phyloP scores from a whole-genome alignment of 2,113 vertebrate species.

The Lepus europaeus region DNA sequence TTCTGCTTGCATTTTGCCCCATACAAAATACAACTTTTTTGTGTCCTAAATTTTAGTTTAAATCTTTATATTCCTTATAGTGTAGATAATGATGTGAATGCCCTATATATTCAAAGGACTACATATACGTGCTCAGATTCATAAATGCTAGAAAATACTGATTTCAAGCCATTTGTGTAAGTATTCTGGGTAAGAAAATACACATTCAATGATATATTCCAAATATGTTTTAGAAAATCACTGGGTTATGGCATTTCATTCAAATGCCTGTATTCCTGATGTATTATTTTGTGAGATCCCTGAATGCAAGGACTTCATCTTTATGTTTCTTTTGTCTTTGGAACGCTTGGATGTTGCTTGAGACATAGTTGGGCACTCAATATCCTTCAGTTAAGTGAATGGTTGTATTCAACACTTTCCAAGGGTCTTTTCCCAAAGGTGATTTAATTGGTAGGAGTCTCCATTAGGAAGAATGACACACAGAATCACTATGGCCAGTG shows the following conservation, averaged over 20 bases:
- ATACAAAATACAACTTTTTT: background rate
- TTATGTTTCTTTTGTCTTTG: background rate
- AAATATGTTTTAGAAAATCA: background rate
- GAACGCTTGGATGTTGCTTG: background rate
- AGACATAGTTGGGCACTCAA: background rate
- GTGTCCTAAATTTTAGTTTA: background rate
- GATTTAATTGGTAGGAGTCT: background rate
- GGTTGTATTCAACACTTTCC: background rate
- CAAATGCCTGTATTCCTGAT: background rate
- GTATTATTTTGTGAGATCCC: background rate
- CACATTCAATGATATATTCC: background rate
- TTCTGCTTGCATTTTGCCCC: background rate
- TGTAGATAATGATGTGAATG: background rate
- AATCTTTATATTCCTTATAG: background rate
- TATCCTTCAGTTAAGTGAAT: background rate
- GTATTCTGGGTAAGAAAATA: slow-evolving; percentile 3
- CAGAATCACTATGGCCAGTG: background rate
- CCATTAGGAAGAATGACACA: background rate
- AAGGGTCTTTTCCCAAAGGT: background rate
- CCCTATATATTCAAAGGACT: background rate
- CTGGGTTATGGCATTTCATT: background rate
- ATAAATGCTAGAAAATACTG: background rate
- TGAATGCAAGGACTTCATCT: background rate
- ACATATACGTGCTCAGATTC: background rate
- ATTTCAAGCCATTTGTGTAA: background rate